Conservation (phyloP, 1,140 invertebrate genomes). For the Drosophila neocordata region DNA sequence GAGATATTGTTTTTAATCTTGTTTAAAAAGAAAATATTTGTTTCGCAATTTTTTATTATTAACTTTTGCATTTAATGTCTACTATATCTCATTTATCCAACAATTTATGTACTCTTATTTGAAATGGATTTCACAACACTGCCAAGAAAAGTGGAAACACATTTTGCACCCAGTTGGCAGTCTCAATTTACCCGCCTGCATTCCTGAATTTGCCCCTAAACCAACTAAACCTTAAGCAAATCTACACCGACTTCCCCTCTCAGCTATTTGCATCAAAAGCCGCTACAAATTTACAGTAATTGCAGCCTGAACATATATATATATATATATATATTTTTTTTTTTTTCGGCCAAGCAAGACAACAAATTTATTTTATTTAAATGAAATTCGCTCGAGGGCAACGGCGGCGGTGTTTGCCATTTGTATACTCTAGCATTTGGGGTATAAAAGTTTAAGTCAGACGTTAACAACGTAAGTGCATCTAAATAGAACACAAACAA, state of each 20-base stretch:
- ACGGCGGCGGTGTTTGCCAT: constrained; percentile 31
- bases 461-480: too few species aligned
- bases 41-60: too few species aligned
- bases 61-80: neutral
- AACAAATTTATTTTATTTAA: constrained; percentile 78
- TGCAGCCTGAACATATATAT: constrained; percentile 40
- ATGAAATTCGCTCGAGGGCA: constrained; percentile 63
- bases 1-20: too few species aligned
- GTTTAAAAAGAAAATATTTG: too few species aligned
- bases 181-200: constrained; percentile 11
- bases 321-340: constrained; percentile 12
- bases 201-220: neutral
- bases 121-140: constrained; percentile 11
- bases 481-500: too few species aligned
- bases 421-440: constrained; percentile 12
- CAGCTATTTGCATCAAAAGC: constrained; percentile 51
- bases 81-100: neutral
- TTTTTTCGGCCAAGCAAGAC: constrained; percentile 46
- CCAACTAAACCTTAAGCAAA: constrained; percentile 2
- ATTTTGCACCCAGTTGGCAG: constrained; percentile 31
- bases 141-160: neutral
- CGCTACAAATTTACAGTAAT: constrained; percentile 61
- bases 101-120: constrained; percentile 7
- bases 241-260: constrained; percentile 2
- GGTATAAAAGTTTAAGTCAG: neutral